Base-by-base conservation (phyloP, 2,797 vertebrate genomes). In the Enteromius anoplus region DNA sequence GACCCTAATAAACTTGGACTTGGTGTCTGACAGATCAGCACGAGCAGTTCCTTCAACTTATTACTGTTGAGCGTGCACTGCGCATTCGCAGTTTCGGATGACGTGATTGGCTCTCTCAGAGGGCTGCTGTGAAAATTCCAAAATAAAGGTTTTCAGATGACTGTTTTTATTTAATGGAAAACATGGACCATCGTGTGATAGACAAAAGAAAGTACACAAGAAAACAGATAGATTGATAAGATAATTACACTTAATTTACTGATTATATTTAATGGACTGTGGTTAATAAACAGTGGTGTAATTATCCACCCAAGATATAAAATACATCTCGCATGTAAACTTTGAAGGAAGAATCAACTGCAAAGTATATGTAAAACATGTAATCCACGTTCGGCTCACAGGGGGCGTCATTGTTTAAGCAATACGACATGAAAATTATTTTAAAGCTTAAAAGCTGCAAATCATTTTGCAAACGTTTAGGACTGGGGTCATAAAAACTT, bases 111-210 rank as follows among this genome's bases (percentile, higher is more conserved):
- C 37, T 73, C 32, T n/a, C 32, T 26, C 49, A 37, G 29, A 37
- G 53, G 49, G 10, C 53, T 2, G 42, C 65, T 37, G 37, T 14
- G 17, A 26, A 42, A 19, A 8, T 86, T 78, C 42, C 82, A 85
- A 88, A 86, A 85, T 86, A 84, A 86, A 78, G 75, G 76, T 66
- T 72, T 60, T 71, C 45, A 53, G 11, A 11, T 47, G 7, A 45
- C 7, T 29, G 5, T 64, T 64, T 11, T 17, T 71, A 1, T 26
- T 47, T 62, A 64, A 51, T 37, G 12, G 58, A 6, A 5, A 15
- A 26, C 21, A 23, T 23, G 15, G 29, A 62, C 9, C 23, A 60
- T 6, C 15, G 2, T 23, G 23, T 66, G 45, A 65, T 6, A 49
- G 42, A 62, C 26, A 49, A 72, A 58, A 62, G 17, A 71, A 62